phyloP scores from a whole-genome alignment of 2,888 invertebrate species.

The Eupithecia dodoneata region DNA sequence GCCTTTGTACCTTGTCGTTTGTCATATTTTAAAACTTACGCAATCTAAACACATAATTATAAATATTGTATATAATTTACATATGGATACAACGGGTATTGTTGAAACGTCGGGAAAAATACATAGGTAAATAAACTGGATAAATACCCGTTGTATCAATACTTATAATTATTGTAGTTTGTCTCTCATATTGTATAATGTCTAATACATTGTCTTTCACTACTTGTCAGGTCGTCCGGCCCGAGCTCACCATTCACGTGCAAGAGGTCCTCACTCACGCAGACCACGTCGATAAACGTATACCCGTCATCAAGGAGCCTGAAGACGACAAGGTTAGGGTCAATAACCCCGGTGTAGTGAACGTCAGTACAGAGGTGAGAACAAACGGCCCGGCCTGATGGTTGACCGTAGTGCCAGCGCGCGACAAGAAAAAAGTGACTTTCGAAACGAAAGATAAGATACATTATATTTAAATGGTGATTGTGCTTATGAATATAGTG shows the following conservation, averaged over 20 bases:
- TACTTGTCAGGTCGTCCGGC: conserved; percentile 75
- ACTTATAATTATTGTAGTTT: too few species aligned
- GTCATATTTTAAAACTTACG: too few species aligned
- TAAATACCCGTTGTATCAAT: too few species aligned
- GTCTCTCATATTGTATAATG: too few species aligned
- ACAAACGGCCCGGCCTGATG: conserved; percentile 68
- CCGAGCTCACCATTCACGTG: conserved; percentile 77
- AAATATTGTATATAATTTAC: too few species aligned
- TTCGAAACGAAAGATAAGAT: conserved; percentile 75
- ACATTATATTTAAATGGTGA: conserved; percentile 67
- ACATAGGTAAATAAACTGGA: too few species aligned
- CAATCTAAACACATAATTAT: too few species aligned
- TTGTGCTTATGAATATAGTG: conserved; percentile 29
- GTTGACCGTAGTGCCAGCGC: conserved; percentile 74
- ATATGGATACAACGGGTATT: too few species aligned
- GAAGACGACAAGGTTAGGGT: conserved; percentile 46
- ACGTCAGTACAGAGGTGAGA: conserved; percentile 50
- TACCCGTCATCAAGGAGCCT: conserved; percentile 75
- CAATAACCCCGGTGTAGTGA: conserved; percentile 34
- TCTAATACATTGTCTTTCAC: conserved; percentile 39
- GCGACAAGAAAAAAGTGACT: conserved; percentile 78
- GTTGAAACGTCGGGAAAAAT: too few species aligned
- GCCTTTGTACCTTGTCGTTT: too few species aligned
- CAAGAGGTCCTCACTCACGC: conserved; percentile 77
- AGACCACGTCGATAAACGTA: conserved; percentile 53